Evolutionary conservation across 1,140 invertebrate species (phyloP).

Genomic region (Octopus bimaculoides): DNA sequence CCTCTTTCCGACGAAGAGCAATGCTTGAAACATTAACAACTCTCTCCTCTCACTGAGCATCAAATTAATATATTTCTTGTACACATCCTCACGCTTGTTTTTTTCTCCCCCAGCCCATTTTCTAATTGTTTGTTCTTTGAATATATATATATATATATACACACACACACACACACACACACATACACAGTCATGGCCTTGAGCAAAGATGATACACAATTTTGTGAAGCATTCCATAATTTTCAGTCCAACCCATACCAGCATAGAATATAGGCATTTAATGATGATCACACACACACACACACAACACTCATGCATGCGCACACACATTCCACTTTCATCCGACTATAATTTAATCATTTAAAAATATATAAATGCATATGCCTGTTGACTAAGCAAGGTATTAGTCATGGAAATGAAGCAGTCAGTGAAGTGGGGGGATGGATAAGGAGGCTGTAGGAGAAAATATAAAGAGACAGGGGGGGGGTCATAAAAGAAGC

Average conservation of each 20-base stretch:
- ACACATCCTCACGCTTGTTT: too few relatives aligned
- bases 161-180: slow-evolving; percentile 10
- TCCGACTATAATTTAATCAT: not conserved
- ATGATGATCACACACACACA: not conserved
- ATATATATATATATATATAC: slow-evolving; percentile 11
- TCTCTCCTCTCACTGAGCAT: too few relatives aligned
- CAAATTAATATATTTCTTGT: too few relatives aligned
- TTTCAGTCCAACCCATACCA: not conserved
- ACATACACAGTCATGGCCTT: not conserved
- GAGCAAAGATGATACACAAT: not conserved
- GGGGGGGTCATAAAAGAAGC: slow-evolving; percentile 45
- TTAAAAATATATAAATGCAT: not conserved
- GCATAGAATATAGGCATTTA: not conserved
- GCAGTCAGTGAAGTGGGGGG: slow-evolving; percentile 7
- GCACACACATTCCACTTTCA: not conserved
- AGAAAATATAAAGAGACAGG: slow-evolving; percentile 20
- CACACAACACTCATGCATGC: not conserved
- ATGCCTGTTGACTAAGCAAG: too few relatives aligned
- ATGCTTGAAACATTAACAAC: too few relatives aligned
- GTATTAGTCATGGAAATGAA: not conserved
- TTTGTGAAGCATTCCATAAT: not conserved
- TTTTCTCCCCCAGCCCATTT: too few relatives aligned
- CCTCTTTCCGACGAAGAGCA: too few relatives aligned
- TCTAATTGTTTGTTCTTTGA: too few relatives aligned
- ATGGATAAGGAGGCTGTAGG: slow-evolving; percentile 9